Evolutionary conservation across 2,888 invertebrate species (phyloP), one percentile per base, ranked within the genome.

Genomic region (Apamea anceps): DNA sequence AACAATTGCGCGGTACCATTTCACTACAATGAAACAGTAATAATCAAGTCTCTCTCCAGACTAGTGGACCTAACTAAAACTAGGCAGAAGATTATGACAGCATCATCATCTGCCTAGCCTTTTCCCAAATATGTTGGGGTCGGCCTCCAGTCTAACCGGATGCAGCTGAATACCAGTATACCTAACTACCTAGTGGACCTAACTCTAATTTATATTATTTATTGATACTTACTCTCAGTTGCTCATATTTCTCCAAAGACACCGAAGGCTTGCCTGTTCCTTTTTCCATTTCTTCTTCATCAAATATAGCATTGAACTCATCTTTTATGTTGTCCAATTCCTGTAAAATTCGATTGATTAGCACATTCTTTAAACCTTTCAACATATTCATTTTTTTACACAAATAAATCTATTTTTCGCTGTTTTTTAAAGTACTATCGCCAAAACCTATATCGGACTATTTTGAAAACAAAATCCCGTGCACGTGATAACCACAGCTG

Each of bases 291-390:
- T 96, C 96, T 1, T 96, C 95, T 10, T 96, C 96, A 63, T 95
- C 95, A 82, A 96, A 96, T 80, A 90, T 89, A 1, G 90, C 71
- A 84, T 92, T 93, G 88, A 93, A 96, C 82, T 96, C 96, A 77
- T 96, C 96, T 72, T 92, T 95, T 75, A 96, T 94, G 85, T 95
- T 96, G 37, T 94, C 94, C 82, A 96, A 90, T 90, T 96, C 96
- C 96, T 96, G 93, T 75, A 94, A 95, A 63, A 78, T 63, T 57
- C 15, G 1, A 37, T 76, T 7, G 0, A 60, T 85, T 67, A 84
- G 57, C 6, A 63, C 18, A 28, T 32, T 51, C 42, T 79, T 45
- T 15, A 5, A n/a, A 62, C 37, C 2, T 32, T n/a, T n/a, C 25
- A 57, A 18, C 15, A 32, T 25, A 28, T 45, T 54, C 6, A 0